Conservation (phyloP, 2,888 invertebrate genomes). For the Alcis repandata region DNA sequence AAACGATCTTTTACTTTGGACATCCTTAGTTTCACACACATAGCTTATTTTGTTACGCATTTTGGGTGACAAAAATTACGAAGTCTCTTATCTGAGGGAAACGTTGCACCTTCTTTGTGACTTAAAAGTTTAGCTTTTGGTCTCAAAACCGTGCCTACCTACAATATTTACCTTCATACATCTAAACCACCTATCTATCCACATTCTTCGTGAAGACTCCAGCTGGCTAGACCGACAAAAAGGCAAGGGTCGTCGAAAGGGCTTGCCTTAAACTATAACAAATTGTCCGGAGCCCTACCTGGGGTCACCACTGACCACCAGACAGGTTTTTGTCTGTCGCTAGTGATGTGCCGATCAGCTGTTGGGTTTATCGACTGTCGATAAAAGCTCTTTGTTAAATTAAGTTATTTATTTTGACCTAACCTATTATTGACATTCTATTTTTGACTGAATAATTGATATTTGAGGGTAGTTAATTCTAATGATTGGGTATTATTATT, state of each 20-base stretch:
- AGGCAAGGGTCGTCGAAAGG: conserved; percentile 34
- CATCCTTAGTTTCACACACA: too few relatives aligned
- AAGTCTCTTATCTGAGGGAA: too few relatives aligned
- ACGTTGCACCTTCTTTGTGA: too few relatives aligned
- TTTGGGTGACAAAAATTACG: too few relatives aligned
- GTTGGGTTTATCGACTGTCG: conserved; percentile 50
- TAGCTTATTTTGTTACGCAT: too few relatives aligned
- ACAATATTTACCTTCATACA: background rate
- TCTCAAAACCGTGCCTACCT: too few relatives aligned
- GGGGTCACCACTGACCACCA: conserved; percentile 72
- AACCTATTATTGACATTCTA: too few relatives aligned
- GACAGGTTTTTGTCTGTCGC: conserved; percentile 73
- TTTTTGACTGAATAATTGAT: too few relatives aligned
- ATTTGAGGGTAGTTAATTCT: too few relatives aligned
- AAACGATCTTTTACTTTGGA: too few relatives aligned
- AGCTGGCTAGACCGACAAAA: conserved; percentile 41
- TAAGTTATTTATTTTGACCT: background rate
- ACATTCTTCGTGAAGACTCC: background rate
- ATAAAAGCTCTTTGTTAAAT: conserved; percentile 8
- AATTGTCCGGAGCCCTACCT: conserved; percentile 67
- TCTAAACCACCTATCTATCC: background rate
- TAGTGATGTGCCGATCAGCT: conserved; percentile 64
- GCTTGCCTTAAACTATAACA: conserved; percentile 56
- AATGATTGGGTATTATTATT: too few relatives aligned
- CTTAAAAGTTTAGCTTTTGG: too few relatives aligned